phyloP scores from a whole-genome alignment of 2,888 invertebrate species.

The Endomychus coccineus region DNA sequence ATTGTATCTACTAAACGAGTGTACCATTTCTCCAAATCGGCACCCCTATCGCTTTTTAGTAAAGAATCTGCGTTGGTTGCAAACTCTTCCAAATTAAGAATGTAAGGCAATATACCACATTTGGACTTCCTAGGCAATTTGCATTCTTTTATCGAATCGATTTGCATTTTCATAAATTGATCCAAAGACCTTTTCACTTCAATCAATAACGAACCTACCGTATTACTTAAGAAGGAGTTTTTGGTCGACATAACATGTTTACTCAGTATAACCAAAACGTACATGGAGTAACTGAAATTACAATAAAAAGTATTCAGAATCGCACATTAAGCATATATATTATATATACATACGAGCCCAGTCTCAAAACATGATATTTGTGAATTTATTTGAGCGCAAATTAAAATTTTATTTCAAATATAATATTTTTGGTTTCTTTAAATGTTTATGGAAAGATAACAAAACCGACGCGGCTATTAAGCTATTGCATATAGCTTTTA shows the following conservation, averaged over 20 bases:
- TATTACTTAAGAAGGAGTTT: conserved; percentile 81
- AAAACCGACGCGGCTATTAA: too few species aligned
- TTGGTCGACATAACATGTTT: conserved; percentile 89
- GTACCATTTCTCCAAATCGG: conserved; percentile 91
- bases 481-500: too few species aligned
- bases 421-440: too few species aligned
- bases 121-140: conserved; percentile 67
- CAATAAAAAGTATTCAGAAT: too few species aligned
- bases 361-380: too few species aligned
- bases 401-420: too few species aligned
- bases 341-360: too few species aligned
- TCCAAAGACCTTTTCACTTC: conserved; percentile 89
- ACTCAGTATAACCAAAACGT: conserved; percentile 83
- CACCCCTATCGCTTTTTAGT: conserved; percentile 79
- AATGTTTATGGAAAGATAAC: too few species aligned
- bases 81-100: conserved; percentile 85
- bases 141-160: conserved; percentile 72
- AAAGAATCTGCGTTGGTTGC: conserved; percentile 80
- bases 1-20: conserved; percentile 71
- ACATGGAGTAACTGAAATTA: conserved; percentile 77
- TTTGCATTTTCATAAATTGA: conserved; percentile 77
- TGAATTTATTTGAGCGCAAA: too few species aligned
- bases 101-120: conserved; percentile 84
- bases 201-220: conserved; percentile 77
- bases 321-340: too few species aligned